phyloP scores from a whole-genome alignment of 2,113 vertebrate species.

The Nothocercus nigrocapillus region DNA sequence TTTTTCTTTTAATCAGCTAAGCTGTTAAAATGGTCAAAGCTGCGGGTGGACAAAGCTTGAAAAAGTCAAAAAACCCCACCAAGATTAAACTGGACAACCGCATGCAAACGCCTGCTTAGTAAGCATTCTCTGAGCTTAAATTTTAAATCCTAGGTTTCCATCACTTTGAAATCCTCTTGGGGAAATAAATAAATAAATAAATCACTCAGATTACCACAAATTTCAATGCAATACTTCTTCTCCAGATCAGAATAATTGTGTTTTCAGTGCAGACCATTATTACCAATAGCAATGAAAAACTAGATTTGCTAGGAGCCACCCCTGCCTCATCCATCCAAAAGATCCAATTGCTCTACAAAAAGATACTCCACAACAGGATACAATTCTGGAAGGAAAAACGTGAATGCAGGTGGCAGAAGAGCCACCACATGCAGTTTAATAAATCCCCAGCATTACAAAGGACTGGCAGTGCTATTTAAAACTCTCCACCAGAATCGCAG shows the following conservation, averaged over 20 bases:
- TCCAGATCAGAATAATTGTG: background rate
- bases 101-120: background rate
- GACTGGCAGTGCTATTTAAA: background rate
- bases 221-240: background rate
- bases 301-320: background rate
- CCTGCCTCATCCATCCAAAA: background rate
- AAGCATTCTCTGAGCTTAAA: background rate
- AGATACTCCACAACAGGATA: background rate
- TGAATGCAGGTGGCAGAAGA: background rate
- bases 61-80: background rate
- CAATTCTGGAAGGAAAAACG: background rate
- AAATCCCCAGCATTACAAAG: background rate
- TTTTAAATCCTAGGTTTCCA: background rate
- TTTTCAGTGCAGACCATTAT: background rate
- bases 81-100: background rate
- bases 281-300: background rate
- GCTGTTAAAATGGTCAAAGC: background rate
- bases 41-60: background rate
- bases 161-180: background rate
- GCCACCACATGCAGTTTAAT: background rate
- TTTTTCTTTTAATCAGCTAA: background rate
- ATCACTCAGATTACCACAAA: background rate
- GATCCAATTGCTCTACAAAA: background rate
- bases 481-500: background rate
- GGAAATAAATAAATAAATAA: background rate